A percentile compares a stretch with the other conserved stretches of the same genome.
Evolutionary conservation across 2,888 invertebrate genomes (phyloP).

Genomic region (Incurvaria masculella): DNA sequence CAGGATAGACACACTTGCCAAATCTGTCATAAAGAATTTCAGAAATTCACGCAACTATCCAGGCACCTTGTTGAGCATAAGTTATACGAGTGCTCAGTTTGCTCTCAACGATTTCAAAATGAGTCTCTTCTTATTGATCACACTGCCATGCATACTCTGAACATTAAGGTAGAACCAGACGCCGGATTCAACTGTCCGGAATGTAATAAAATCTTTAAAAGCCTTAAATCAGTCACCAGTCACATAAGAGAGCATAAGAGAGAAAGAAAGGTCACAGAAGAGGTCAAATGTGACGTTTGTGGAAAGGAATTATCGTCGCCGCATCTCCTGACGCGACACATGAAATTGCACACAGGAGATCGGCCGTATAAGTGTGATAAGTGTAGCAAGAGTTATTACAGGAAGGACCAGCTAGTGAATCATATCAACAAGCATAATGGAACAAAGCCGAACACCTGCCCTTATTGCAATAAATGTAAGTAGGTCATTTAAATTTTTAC

Average conservation of each 20-base stretch:
- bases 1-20: constrained; percentile 1
- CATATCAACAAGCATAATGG: constrained; percentile 59
- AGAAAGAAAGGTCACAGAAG: background rate
- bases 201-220: constrained; percentile 52
- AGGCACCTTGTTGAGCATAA: constrained; percentile 16
- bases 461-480: constrained; percentile 58
- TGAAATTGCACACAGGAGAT: constrained; percentile 50
- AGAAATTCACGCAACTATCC: constrained; percentile 9
- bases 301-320: constrained; percentile 38
- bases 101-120: constrained; percentile 21
- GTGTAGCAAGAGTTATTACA: constrained; percentile 56
- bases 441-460: constrained; percentile 54
- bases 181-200: constrained; percentile 39
- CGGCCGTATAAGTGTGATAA: constrained; percentile 51
- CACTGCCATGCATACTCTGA: constrained; percentile 21
- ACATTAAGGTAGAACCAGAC: constrained; percentile 15
- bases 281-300: constrained; percentile 44
- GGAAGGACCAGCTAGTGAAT: constrained; percentile 53
- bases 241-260: constrained; percentile 31
- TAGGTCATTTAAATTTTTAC: background rate
- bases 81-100: constrained; percentile 23
- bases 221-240: constrained; percentile 45
- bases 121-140: constrained; percentile 24
- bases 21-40: constrained; percentile 11
- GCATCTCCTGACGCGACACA: constrained; percentile 41